Percentiles rank a stretch among this genome's conserved stretches.
phyloP scores from a whole-genome alignment of 2,888 invertebrate species.

The Cephus runcator region DNA sequence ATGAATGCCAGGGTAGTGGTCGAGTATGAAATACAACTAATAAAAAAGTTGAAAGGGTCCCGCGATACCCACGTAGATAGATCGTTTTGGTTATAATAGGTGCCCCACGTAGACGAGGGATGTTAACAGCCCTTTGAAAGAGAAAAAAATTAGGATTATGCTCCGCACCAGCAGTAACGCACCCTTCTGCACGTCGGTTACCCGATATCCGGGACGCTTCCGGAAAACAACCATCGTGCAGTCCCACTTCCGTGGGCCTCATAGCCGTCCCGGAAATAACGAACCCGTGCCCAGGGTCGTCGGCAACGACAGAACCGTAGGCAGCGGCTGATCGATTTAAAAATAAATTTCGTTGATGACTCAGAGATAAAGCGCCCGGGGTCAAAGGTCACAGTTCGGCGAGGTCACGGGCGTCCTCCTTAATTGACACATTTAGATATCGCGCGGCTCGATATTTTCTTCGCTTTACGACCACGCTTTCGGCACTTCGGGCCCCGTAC shows the following conservation, averaged over 20 bases:
- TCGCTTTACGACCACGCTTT: neutral
- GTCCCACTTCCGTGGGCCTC: neutral
- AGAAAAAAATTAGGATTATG: neutral
- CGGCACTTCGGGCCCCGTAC: neutral
- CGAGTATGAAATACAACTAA: constrained; percentile 48
- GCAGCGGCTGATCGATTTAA: constrained; percentile 20
- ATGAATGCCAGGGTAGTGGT: constrained; percentile 45
- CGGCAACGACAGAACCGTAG: neutral
- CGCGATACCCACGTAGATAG: constrained; percentile 28
- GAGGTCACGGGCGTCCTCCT: constrained; percentile 29
- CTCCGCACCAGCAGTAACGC: constrained; percentile 15
- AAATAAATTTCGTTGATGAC: constrained; percentile 19
- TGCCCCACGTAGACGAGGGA: constrained; percentile 38
- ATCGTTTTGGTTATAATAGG: constrained; percentile 52
- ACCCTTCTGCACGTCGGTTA: constrained; percentile 26
- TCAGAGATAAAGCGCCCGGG: constrained; percentile 10
- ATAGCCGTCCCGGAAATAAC: neutral
- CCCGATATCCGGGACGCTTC: neutral
- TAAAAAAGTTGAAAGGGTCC: constrained; percentile 47
- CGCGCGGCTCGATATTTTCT: constrained; percentile 13
- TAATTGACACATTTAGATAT: constrained; percentile 41
- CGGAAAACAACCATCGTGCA: neutral
- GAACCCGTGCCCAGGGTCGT: neutral
- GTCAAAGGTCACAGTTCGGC: constrained; percentile 28
- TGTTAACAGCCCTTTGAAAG: constrained; percentile 49